These are phyloP conservation scores for Menidia beryllina DNA, from an alignment of 2,113 vertebrate species.

Conservation along the genomic window DNA sequence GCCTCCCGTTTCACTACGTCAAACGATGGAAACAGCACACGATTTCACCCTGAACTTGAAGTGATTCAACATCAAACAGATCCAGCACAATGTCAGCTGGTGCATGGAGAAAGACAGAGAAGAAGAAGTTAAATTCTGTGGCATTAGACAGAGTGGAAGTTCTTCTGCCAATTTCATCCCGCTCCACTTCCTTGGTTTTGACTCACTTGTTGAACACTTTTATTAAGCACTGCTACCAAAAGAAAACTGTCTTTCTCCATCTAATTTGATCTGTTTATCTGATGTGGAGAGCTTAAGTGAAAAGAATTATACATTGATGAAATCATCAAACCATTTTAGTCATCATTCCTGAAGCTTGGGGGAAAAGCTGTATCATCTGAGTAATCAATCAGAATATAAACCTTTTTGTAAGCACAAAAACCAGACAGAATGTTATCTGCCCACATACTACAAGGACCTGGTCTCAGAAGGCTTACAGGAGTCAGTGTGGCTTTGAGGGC, in stretches of 20 bases:
- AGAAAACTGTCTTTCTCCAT: neutral
- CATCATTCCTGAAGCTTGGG: constrained; percentile 9
- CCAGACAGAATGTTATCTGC: constrained; percentile 13
- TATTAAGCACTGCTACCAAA: constrained; percentile 26
- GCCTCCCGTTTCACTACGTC: constrained; percentile 5
- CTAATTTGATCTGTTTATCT: neutral
- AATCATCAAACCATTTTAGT: constrained; percentile 13
- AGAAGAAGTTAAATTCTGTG: constrained; percentile 25
- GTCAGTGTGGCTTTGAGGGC: constrained; percentile 13
- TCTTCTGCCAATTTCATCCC: constrained; percentile 25
- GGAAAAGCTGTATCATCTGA: neutral
- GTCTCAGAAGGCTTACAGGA: constrained; percentile 22
- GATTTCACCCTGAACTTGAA: neutral
- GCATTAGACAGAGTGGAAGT: constrained; percentile 6
- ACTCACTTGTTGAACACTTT: constrained; percentile 8
- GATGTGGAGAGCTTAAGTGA: neutral
- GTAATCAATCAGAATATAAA: constrained; percentile 19
- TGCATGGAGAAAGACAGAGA: neutral
- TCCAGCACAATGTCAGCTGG: neutral
- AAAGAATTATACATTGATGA: neutral
- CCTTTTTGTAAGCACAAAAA: neutral
- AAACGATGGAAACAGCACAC: neutral
- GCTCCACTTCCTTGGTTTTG: constrained; percentile 33
- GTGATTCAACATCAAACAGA: constrained; percentile 5
- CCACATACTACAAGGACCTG: neutral